Conservation (phyloP, 1,140 invertebrate genomes). For the Portunus trituberculatus region DNA sequence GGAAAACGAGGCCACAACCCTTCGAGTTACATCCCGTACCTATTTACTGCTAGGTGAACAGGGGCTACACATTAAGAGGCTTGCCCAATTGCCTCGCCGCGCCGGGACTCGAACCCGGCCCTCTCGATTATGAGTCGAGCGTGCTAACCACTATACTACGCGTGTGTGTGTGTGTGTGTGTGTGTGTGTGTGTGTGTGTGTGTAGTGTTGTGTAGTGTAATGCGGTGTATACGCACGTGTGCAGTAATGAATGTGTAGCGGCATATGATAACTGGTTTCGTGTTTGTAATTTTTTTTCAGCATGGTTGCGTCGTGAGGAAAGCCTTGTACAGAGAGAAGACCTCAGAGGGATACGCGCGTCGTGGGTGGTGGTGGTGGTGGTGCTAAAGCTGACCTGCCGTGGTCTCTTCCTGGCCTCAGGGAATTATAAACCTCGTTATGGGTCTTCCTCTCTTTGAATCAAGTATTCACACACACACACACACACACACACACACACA, state of each 20-base stretch:
- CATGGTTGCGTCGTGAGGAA: neutral
- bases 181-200: neutral
- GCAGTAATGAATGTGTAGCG: neutral
- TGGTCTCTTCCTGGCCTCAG: neutral
- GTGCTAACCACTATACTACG: too few relatives aligned
- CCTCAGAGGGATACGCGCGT: neutral
- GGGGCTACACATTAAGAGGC: too few relatives aligned
- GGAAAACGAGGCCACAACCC: too few relatives aligned
- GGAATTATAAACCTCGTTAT: neutral
- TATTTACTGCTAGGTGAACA: too few relatives aligned
- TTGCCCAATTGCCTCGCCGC: too few relatives aligned
- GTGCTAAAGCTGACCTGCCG: slow-evolving; percentile 17
- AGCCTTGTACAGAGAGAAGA: neutral
- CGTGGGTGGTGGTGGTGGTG: neutral
- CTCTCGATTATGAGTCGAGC: too few relatives aligned
- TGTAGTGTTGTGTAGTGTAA: too few relatives aligned
- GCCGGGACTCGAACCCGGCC: too few relatives aligned
- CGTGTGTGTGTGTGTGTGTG: too few relatives aligned
- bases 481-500: too few relatives aligned
- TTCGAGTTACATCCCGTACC: too few relatives aligned
- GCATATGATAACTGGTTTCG: neutral
- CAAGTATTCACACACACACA: neutral
- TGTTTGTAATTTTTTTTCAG: neutral
- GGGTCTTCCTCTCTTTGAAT: neutral
- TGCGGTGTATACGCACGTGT: neutral